A percentile compares a stretch with the other conserved stretches of the same genome.
Conservation (phyloP, 2,888 invertebrate genomes). For the Epiblema foenella region DNA sequence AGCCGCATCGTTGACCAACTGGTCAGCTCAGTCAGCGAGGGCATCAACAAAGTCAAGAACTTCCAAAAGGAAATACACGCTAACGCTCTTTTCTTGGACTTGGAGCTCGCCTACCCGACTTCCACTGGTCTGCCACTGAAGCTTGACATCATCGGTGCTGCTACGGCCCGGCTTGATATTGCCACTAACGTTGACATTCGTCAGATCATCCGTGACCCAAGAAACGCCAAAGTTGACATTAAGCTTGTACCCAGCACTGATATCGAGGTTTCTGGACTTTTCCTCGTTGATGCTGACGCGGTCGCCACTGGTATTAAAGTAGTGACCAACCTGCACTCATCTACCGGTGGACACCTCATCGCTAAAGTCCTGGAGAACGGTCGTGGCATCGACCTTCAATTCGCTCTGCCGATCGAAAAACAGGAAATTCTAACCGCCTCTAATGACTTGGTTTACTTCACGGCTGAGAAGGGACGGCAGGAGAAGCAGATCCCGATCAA, state of each 20-base stretch:
- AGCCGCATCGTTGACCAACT: constrained; percentile 87
- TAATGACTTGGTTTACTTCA: constrained; percentile 87
- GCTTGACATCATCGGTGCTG: constrained; percentile 89
- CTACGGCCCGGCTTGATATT: constrained; percentile 89
- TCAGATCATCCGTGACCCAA: constrained; percentile 85
- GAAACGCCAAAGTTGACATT: constrained; percentile 87
- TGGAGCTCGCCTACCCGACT: constrained; percentile 93
- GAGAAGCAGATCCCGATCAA: constrained; percentile 70
- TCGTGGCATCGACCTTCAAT: constrained; percentile 89
- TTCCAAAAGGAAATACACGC: constrained; percentile 88
- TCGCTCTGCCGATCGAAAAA: constrained; percentile 91
- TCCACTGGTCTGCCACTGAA: constrained; percentile 92
- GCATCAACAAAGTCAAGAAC: constrained; percentile 87
- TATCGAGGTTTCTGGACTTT: constrained; percentile 85
- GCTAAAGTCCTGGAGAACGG: constrained; percentile 86
- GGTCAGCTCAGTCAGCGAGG: constrained; percentile 83
- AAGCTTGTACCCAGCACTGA: constrained; percentile 90
- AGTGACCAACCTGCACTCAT: constrained; percentile 89
- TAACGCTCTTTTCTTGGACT: constrained; percentile 91
- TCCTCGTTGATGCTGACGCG: constrained; percentile 88
- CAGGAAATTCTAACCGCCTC: constrained; percentile 91
- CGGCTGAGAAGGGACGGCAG: constrained; percentile 86
- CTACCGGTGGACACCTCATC: constrained; percentile 90
- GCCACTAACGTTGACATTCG: constrained; percentile 90
- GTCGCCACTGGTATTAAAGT: constrained; percentile 91